These are phyloP conservation scores for Archaeoteleia sp. DNA, from an alignment of 2,888 invertebrate species.

Conservation along the genomic window DNA sequence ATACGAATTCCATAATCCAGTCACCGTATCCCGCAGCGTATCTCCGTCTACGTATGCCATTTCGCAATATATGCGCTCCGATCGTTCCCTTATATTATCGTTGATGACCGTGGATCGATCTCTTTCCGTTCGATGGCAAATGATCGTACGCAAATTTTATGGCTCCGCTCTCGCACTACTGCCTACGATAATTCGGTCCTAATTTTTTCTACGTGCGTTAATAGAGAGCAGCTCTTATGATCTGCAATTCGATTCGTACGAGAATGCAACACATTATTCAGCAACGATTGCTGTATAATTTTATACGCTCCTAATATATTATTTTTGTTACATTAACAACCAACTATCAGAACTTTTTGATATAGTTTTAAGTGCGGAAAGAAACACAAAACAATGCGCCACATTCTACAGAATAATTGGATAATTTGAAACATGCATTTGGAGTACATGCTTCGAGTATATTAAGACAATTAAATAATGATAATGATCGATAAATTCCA, in stretches of 20 bases:
- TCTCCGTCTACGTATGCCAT: constrained; percentile 47
- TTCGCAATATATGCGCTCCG: constrained; percentile 64
- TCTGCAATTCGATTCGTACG: constrained; percentile 37
- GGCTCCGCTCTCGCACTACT: constrained; percentile 46
- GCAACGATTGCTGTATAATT: constrained; percentile 7
- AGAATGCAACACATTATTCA: constrained; percentile 19
- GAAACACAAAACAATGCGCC: too few relatives aligned
- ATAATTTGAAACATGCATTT: too few relatives aligned
- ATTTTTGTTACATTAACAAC: too few relatives aligned
- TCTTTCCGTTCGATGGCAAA: constrained; percentile 54
- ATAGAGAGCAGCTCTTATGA: constrained; percentile 36
- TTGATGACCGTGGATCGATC: constrained; percentile 55
- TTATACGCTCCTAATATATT: not conserved
- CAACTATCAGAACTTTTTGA: too few relatives aligned
- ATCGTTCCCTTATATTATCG: constrained; percentile 62
- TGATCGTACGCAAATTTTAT: constrained; percentile 56
- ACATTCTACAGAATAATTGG: too few relatives aligned
- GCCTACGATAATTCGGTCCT: constrained; percentile 51
- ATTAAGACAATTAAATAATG: too few relatives aligned
- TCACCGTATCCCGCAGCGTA: constrained; percentile 61
- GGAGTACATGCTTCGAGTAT: too few relatives aligned
- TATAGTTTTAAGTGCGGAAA: too few relatives aligned
- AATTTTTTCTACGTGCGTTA: constrained; percentile 47
- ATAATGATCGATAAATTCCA: too few relatives aligned
- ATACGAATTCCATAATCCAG: constrained; percentile 70